These are phyloP conservation scores for Gasteruption jaculator DNA, from an alignment of 2,888 invertebrate species.

Conservation along the genomic window DNA sequence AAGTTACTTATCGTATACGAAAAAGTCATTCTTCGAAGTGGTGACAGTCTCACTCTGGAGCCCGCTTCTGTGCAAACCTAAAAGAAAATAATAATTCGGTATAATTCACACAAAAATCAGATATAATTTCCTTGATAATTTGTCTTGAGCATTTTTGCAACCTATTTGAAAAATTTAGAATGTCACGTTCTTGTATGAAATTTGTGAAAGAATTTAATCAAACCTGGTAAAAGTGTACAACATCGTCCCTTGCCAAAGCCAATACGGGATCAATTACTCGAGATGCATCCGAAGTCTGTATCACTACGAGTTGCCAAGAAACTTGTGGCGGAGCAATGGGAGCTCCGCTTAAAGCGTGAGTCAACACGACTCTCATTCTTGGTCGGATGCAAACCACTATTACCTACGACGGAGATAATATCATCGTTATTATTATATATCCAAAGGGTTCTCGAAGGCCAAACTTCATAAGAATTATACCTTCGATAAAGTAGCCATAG, in stretches of 20 bases:
- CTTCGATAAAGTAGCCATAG: slow-evolving; percentile 91
- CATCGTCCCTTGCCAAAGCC: slow-evolving; percentile 81
- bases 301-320: slow-evolving; percentile 88
- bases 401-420: slow-evolving; percentile 52
- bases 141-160: no score
- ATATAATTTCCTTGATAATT: background rate
- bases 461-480: slow-evolving; percentile 54
- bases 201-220: slow-evolving; percentile 21
- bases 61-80: slow-evolving; percentile 56
- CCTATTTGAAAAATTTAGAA: slow-evolving; percentile 1
- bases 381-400: slow-evolving; percentile 77
- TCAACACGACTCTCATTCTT: slow-evolving; percentile 72
- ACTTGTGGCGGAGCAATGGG: slow-evolving; percentile 81
- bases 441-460: slow-evolving; percentile 33
- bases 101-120: background rate
- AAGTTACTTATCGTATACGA: slow-evolving; percentile 71
- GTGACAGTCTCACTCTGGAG: slow-evolving; percentile 58
- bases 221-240: slow-evolving; percentile 82
- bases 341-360: slow-evolving; percentile 67
- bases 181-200: slow-evolving; percentile 4
- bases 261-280: slow-evolving; percentile 78
- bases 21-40: slow-evolving; percentile 68
- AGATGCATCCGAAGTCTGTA: slow-evolving; percentile 66
- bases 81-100: slow-evolving; percentile 27
- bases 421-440: slow-evolving; percentile 17